phyloP scores from a whole-genome alignment of 1,140 invertebrate genomes.

The Bombyx mori region ASM3026992v2 NC_085128.1:18127001-18127500 shows the following conservation, averaged over 20 bases:
- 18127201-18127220: background rate
- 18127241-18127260: background rate
- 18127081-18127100: constrained; percentile 1
- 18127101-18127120: background rate
- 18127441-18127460: constrained; percentile 73
- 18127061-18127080: background rate
- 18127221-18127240: background rate
- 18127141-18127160: background rate
- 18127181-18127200: background rate
- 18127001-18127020: constrained; percentile 18
- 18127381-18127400: constrained; percentile 77
- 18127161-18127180: background rate
- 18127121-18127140: background rate
- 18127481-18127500: no score
- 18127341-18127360: constrained; percentile 75
- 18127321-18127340: constrained; percentile 76
- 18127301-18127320: constrained; percentile 72
- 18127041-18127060: background rate
- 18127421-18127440: constrained; percentile 76
- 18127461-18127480: constrained; percentile 13
- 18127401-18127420: constrained; percentile 76
- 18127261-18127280: constrained; percentile 28
- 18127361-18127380: constrained; percentile 76
- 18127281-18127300: constrained; percentile 66
- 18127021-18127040: background rate